Percentiles rank a stretch among this genome's conserved stretches.
These are phyloP conservation scores for Bungarus multicinctus DNA, from an alignment of 2,113 vertebrate genomes.

Conservation along the genomic window DNA sequence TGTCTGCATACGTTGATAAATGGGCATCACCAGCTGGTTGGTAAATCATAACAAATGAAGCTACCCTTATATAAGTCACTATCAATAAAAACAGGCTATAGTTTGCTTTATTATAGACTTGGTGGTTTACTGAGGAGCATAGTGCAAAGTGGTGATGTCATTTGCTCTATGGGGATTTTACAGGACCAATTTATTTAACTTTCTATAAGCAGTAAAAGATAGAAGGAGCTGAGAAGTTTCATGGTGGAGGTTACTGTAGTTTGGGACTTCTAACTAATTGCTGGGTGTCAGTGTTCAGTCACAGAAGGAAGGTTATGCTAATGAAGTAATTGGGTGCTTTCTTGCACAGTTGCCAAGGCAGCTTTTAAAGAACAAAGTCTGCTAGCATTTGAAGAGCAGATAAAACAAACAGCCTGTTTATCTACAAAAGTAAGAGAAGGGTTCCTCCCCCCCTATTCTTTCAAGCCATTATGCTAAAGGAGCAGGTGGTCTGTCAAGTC, in stretches of 20 bases:
- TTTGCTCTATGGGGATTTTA: neutral
- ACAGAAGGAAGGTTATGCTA: neutral
- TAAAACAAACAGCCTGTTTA: neutral
- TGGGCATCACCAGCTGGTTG: neutral
- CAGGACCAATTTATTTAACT: neutral
- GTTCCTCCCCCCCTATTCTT: neutral
- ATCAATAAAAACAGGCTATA: neutral
- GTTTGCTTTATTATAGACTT: neutral
- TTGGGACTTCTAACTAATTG: neutral
- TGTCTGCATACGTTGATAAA: neutral
- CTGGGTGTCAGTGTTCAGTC: neutral
- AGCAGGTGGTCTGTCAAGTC: neutral
- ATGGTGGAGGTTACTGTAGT: neutral
- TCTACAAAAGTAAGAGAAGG: fast-evolving
- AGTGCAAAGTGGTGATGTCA: neutral
- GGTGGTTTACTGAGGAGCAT: neutral
- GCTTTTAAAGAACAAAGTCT: constrained; percentile 3
- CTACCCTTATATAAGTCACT: too few species aligned
- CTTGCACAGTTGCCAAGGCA: neutral
- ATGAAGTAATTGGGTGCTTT: neutral
- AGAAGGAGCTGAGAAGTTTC: neutral
- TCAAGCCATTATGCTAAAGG: neutral
- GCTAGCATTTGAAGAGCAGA: fast-evolving
- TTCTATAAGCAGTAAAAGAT: too few species aligned
- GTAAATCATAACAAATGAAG: neutral